Percentiles rank a stretch among this genome's conserved stretches.
Evolutionary conservation across 2,888 invertebrate species (phyloP).

Genomic region (Neocrepidodera transversa): DNA sequence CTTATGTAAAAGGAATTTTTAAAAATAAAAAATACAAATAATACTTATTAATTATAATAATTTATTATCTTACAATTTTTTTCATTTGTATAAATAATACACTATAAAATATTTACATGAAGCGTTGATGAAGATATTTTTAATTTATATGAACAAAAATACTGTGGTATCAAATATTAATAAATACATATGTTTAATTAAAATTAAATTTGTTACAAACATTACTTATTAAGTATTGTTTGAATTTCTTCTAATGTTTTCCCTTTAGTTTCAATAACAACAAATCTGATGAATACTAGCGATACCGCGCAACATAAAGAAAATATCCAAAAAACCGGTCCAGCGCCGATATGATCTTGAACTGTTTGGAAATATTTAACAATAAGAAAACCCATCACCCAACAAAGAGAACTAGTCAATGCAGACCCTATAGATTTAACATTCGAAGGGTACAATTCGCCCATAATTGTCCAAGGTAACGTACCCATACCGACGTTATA

Average conservation of each 20-base stretch:
- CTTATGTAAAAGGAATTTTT: no score
- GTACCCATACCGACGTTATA: slow-evolving; percentile 78
- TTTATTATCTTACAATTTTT: no score
- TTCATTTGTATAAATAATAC: no score
- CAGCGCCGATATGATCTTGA: slow-evolving; percentile 41
- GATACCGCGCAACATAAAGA: slow-evolving; percentile 38
- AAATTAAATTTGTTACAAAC: no score
- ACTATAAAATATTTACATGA: no score
- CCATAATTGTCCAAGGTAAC: slow-evolving; percentile 81
- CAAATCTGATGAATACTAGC: slow-evolving; percentile 36
- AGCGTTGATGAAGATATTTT: no score
- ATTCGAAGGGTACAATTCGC: slow-evolving; percentile 80
- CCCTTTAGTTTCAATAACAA: slow-evolving; percentile 49
- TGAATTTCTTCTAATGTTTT: slow-evolving; percentile 45
- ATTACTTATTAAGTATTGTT: slow-evolving; percentile 27
- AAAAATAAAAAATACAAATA: no score
- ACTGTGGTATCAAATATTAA: no score
- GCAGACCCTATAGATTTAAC: slow-evolving; percentile 68
- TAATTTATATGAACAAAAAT: no score
- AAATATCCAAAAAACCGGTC: slow-evolving; percentile 44
- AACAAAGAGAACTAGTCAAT: slow-evolving; percentile 56
- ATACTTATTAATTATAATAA: no score
- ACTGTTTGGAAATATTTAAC: slow-evolving; percentile 45
- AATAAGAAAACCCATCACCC: slow-evolving; percentile 42
- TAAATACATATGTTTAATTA: no score